Percentiles rank a stretch among this genome's conserved stretches.
phyloP scores from a whole-genome alignment of 2,113 vertebrate genomes.

The Chionomys nivalis region DNA sequence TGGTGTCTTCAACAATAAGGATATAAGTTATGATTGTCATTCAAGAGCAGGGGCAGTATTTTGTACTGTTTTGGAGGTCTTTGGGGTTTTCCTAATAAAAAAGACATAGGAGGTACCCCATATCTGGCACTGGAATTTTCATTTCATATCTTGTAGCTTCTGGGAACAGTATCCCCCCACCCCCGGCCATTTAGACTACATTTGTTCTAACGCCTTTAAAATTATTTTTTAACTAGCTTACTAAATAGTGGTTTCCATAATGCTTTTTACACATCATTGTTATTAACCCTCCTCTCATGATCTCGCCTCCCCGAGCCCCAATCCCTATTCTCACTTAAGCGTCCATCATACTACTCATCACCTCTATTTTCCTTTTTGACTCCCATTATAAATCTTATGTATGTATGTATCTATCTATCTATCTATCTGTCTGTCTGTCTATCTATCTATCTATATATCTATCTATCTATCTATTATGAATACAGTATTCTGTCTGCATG shows the following conservation, averaged over 20 bases:
- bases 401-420: too few species aligned
- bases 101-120: neutral
- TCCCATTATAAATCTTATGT: too few species aligned
- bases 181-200: neutral
- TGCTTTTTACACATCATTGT: neutral
- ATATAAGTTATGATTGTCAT: neutral
- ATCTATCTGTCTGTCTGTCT: too few species aligned
- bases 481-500: too few species aligned
- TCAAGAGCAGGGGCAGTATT: neutral
- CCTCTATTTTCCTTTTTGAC: neutral
- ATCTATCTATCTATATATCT: too few species aligned
- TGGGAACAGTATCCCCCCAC: neutral
- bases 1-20: neutral
- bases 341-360: neutral
- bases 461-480: too few species aligned
- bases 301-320: neutral
- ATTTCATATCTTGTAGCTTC: neutral
- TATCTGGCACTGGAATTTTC: neutral
- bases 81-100: neutral
- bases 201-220: neutral
- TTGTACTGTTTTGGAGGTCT: too few species aligned
- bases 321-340: neutral
- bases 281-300: neutral
- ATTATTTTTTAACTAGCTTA: neutral
- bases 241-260: neutral